Evolutionary conservation across 2,797 vertebrate genomes (phyloP), one percentile per base, ranked within the genome.

Genomic region (Sebastes hopkinsi): DNA sequence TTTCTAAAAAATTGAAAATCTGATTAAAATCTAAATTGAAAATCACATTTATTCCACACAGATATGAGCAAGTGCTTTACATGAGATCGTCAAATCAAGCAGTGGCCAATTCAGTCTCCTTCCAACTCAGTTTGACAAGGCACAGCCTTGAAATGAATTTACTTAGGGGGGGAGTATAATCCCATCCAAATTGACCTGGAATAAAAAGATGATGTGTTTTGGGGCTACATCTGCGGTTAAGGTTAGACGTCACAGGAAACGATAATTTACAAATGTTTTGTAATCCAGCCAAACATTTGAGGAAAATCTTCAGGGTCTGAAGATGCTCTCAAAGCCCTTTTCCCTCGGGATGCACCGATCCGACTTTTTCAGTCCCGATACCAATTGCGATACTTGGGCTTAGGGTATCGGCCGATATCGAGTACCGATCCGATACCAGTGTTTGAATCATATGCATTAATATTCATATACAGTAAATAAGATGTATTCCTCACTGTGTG

Each of bases 91-190:
- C 36, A 32, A 54, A 42, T 73, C 22, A 30, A 66, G 36, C 25
- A 59, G 20, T 1, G 46, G 18, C n/a, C 5, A 18, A 13, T 55
- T 65, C 13, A 58, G 1, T 75, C 20, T 52, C 8, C 5, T 6
- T 74, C 34, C 25, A 75, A n/a, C 27, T 67, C 52, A 32, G 54
- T 76, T 61, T 83, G 71, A 80, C 42, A 54, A 59, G 54, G 8
- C 9, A n/a, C 54, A 38, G 52, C 25, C 65, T 73, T 67, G 27
- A 73, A 61, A 67, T 67, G 1, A 64, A 46, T 67, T 42, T 25
- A 55, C 67, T 67, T 10, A 59, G n/a, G 4, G 42, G 1, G 42
- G 38, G 30, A 60, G 38, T 72, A 30, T 55, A 68, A 56, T 30
- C 34, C 4, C 5, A 32, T 34, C 25, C 36, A 75, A 55, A 65